Percentiles rank a stretch among this genome's conserved stretches.
phyloP scores from a whole-genome alignment of 2,113 vertebrate species.

The Marmota flaviventris region DNA sequence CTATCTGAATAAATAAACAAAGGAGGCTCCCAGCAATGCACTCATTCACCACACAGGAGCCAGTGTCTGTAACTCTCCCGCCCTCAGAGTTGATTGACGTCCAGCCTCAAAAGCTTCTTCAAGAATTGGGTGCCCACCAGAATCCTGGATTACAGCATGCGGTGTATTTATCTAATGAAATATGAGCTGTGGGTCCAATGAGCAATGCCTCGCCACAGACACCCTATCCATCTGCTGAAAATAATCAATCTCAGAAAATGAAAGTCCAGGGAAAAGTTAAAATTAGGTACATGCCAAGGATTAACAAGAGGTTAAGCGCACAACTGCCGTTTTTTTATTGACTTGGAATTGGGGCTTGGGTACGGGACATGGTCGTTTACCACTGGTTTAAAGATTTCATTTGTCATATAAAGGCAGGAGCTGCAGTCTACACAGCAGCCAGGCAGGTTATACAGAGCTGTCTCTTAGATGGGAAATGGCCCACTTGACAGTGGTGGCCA shows the following conservation, averaged over 20 bases:
- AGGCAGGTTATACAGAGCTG: background rate
- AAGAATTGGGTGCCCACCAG: constrained; percentile 21
- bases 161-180: constrained; percentile 81
- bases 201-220: constrained; percentile 66
- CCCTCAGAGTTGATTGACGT: constrained; percentile 45
- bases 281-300: constrained; percentile 66
- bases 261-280: constrained; percentile 63
- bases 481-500: background rate
- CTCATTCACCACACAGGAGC: constrained; percentile 3
- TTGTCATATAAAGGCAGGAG: background rate
- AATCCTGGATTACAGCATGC: constrained; percentile 58
- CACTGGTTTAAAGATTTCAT: background rate
- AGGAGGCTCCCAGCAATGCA: background rate
- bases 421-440: background rate
- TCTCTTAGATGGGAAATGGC: background rate
- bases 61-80: background rate
- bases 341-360: constrained; percentile 31
- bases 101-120: constrained; percentile 63
- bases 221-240: constrained; percentile 82
- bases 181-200: constrained; percentile 75
- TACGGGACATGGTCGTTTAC: constrained; percentile 12
- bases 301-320: constrained; percentile 63
- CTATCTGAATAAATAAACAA: constrained; percentile 67
- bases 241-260: constrained; percentile 75
- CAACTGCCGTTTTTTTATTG: constrained; percentile 11